Conservation (phyloP, 2,797 vertebrate genomes). For the Eutrigla gurnardus region DNA sequence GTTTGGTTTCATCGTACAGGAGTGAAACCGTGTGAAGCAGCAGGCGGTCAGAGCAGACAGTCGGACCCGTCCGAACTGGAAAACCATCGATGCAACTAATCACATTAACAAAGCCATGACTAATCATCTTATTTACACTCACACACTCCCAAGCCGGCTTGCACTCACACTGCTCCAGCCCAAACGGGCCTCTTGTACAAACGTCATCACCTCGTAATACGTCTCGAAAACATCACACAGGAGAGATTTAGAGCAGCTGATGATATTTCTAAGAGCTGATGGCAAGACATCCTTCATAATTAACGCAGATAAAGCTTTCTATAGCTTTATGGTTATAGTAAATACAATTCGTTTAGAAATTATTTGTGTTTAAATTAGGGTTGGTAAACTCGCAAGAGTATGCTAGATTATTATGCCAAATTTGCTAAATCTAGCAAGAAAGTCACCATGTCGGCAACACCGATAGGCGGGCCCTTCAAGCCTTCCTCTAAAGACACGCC, state of each 20-base stretch:
- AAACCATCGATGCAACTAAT: not conserved
- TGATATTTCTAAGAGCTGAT: not conserved
- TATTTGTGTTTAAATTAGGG: no score
- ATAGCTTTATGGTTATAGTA: not conserved
- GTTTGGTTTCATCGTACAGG: slow-evolving; percentile 11
- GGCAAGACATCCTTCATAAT: not conserved
- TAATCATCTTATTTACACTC: not conserved
- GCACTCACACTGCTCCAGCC: not conserved
- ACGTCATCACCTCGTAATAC: no score
- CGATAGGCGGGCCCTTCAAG: no score
- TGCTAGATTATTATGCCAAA: no score
- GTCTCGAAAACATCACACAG: no score
- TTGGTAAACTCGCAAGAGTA: no score
- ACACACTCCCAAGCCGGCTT: no score
- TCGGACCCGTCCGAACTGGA: not conserved
- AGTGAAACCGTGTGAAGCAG: not conserved
- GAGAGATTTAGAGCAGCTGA: not conserved
- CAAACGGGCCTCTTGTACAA: no score
- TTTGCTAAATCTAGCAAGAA: no score
- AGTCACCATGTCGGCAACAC: no score
- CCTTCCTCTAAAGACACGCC: no score
- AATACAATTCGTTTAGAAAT: not conserved
- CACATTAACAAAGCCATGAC: not conserved
- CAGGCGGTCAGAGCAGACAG: not conserved
- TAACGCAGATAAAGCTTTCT: not conserved